Conservation (phyloP, 2,113 vertebrate species). For the Corvus moneduloides region DNA sequence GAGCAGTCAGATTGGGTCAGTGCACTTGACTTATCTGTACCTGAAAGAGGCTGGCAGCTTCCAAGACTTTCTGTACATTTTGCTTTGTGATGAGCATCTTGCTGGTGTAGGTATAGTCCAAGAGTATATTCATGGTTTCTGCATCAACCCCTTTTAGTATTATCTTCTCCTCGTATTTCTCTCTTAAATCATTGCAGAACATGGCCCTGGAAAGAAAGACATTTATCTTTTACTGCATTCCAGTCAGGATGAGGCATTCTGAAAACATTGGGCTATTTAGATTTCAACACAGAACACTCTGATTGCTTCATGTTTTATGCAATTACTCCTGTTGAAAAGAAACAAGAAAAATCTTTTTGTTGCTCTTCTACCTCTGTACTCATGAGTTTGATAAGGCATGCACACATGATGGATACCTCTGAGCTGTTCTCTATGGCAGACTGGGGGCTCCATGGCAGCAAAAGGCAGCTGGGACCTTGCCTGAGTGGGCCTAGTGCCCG, state of each 20-base stretch:
- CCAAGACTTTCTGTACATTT: constrained; percentile 90
- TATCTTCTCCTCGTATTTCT: constrained; percentile 89
- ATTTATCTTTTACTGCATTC: neutral
- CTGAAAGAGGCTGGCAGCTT: constrained; percentile 96
- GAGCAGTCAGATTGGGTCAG: neutral
- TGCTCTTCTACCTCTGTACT: neutral
- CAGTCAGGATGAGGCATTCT: constrained; percentile 12
- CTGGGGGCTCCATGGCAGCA: neutral
- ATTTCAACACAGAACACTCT: constrained; percentile 19
- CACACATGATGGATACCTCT: neutral
- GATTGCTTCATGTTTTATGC: constrained; percentile 33
- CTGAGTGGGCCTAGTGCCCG: neutral
- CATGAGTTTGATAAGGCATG: neutral
- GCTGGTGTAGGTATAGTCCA: constrained; percentile 96
- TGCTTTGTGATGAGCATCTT: constrained; percentile 87
- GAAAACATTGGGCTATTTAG: constrained; percentile 3
- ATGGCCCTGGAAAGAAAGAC: constrained; percentile 84
- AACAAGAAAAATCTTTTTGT: neutral
- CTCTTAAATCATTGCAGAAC: constrained; percentile 95
- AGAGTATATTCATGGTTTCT: constrained; percentile 86
- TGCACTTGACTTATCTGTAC: constrained; percentile 65
- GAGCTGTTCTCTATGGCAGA: neutral
- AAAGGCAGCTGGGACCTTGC: neutral
- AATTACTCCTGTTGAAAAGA: neutral
- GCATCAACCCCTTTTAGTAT: constrained; percentile 90